Base-by-base conservation (phyloP, 35 echinoderm and acorn worm species). In the Hemicentrotus pulcherrimus region DNA sequence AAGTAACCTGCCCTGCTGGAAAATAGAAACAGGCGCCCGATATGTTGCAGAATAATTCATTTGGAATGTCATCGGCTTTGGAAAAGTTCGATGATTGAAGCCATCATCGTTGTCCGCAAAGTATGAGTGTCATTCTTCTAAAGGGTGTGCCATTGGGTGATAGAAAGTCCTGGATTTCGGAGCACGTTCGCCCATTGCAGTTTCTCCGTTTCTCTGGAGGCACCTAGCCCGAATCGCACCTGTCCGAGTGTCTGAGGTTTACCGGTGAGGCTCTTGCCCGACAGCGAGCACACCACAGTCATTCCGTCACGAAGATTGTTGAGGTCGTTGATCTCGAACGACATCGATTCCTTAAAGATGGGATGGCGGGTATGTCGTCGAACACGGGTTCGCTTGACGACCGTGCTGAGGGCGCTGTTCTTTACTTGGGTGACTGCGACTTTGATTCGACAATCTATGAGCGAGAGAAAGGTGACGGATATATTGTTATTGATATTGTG, bases 261-360 rank as follows among this genome's bases (percentile, higher is more conserved):
- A 18, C 98, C 33, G 31, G 93, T 78, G 0, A 91, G 92, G 94
- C 96, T 94, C 47, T 88, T 86, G 31, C 47, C 60, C 32, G 94
- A 52, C 10, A 99, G 92, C 22, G 96, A 95, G 28, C 96, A 96
- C 1, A 97, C 94, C 4, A 99, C 47, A 6, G 94, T 96, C 59
- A 97, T 14, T 10, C 95, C 96, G 78, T 99, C 94, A 24, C 95
- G 94, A 47, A 99, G 94, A 55, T 97, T 97, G 93, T 96, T 91
- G 32, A 96, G 86, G n/a, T 97, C 94, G 31, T 86, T 92, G 14
- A 99, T 95, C 45, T 46, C 58, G 86, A 99, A 97, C 1, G 94
- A 71, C 47, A 99, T 97, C 16, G 96, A 94, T 90, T 97, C 95
- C 92, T 99, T 97, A 85, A 97, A 99, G 52, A 97, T 95, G 46